Evolutionary conservation across 1,140 invertebrate species (phyloP).

Genomic region (Sycophila sp.): DNA sequence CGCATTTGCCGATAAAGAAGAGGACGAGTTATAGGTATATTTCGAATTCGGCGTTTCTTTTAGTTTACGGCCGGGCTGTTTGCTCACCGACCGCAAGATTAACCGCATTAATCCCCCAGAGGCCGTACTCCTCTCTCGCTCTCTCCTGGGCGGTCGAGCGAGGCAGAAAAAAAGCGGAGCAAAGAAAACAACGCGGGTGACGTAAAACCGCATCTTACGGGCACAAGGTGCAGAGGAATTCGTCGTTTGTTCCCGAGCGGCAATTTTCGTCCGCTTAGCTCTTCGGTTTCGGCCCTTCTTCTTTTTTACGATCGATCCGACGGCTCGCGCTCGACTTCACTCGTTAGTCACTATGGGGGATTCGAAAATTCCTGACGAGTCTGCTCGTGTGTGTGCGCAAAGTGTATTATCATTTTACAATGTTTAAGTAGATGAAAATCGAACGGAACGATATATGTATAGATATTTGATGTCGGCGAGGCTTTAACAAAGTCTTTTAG

Average conservation of each 20-base stretch:
- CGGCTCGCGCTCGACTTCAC: neutral
- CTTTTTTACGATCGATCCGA: constrained; percentile 30
- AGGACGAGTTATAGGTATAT: constrained; percentile 5
- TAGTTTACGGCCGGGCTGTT: constrained; percentile 38
- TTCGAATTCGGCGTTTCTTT: constrained; percentile 20
- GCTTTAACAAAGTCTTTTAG: neutral
- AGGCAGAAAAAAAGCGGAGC: constrained; percentile 36
- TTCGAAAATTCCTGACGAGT: neutral
- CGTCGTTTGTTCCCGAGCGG: constrained; percentile 13
- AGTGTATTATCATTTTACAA: neutral
- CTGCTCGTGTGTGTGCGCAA: neutral
- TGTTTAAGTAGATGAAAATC: neutral
- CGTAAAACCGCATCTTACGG: constrained; percentile 29
- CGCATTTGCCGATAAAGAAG: constrained; percentile 5
- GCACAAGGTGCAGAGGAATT: neutral
- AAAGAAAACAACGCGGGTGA: constrained; percentile 35
- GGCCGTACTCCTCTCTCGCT: constrained; percentile 14
- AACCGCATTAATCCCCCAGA: constrained; percentile 46
- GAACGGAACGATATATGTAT: too few relatives aligned
- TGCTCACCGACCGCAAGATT: constrained; percentile 49
- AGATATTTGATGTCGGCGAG: neutral
- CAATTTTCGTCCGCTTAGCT: constrained; percentile 23
- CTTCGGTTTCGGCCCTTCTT: constrained; percentile 6
- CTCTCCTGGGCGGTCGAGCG: constrained; percentile 31
- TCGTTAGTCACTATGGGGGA: neutral